Evolutionary conservation across 2,113 vertebrate genomes (phyloP).

Genomic region (Corythornis vintsioides): DNA sequence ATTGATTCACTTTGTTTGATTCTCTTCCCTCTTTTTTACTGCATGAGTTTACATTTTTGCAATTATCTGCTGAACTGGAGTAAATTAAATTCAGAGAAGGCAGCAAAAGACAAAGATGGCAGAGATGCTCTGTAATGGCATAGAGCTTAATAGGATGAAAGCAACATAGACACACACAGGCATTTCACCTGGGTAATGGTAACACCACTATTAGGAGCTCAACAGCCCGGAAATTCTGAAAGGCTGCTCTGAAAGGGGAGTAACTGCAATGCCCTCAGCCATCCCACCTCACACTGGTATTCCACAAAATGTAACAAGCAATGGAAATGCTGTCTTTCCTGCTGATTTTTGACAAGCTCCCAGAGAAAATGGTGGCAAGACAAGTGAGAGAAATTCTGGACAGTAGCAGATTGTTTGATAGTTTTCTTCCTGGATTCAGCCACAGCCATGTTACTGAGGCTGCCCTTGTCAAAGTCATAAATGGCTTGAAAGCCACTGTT

Average conservation of each 20-base stretch:
- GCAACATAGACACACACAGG: background rate
- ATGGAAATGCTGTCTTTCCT: constrained; percentile 34
- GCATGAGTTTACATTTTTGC: constrained; percentile 30
- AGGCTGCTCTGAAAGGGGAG: constrained; percentile 43
- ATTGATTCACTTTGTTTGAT: constrained; percentile 42
- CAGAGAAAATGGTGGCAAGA: constrained; percentile 37
- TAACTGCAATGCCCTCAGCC: constrained; percentile 19
- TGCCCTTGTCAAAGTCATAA: constrained; percentile 68
- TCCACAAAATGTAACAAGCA: background rate
- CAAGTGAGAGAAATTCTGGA: constrained; percentile 41
- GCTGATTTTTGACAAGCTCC: constrained; percentile 50
- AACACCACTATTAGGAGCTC: background rate
- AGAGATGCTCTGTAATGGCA: background rate
- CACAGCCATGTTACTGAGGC: constrained; percentile 46
- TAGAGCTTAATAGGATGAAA: background rate
- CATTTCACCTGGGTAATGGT: constrained; percentile 39
- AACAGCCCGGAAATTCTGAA: constrained; percentile 39
- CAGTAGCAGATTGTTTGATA: constrained; percentile 59
- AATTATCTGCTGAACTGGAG: constrained; percentile 37
- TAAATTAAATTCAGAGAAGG: constrained; percentile 51
- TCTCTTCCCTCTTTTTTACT: background rate
- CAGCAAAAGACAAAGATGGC: constrained; percentile 13
- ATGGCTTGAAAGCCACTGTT: constrained; percentile 37
- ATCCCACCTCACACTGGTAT: constrained; percentile 39
- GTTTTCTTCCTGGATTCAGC: constrained; percentile 44